These are phyloP conservation scores for Tyrannus savana DNA, from an alignment of 2,113 vertebrate genomes.

Conservation along the genomic window DNA sequence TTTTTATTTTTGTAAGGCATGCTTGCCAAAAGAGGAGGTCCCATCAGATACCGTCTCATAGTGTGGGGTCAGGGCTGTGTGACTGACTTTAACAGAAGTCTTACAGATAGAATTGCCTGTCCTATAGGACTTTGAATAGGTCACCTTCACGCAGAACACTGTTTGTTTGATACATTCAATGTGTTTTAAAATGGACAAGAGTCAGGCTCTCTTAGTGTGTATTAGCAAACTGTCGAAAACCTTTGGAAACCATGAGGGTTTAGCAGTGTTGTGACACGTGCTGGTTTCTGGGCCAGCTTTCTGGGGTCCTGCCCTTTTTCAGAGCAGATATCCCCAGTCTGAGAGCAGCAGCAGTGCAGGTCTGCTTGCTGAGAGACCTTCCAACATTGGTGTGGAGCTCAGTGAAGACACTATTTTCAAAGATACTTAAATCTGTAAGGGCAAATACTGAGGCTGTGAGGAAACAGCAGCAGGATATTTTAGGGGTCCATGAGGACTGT, in stretches of 20 bases:
- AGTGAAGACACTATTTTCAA: not conserved
- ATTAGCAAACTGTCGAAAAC: not conserved
- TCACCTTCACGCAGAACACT: not conserved
- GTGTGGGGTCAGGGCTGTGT: not conserved
- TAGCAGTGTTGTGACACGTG: not conserved
- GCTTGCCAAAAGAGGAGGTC: conserved; percentile 42
- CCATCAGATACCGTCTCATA: not conserved
- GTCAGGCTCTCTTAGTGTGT: not conserved
- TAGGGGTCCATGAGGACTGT: not conserved
- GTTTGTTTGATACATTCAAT: not conserved
- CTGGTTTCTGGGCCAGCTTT: not conserved
- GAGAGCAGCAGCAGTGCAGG: not conserved
- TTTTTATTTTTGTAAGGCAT: not conserved
- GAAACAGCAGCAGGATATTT: not conserved
- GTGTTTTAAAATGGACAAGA: not conserved
- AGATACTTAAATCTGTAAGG: not conserved
- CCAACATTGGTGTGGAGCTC: fast-evolving
- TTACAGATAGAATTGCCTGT: not conserved
- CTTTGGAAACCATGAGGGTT: not conserved
- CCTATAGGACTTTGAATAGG: not conserved
- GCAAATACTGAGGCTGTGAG: not conserved
- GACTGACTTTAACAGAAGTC: conserved; percentile 40
- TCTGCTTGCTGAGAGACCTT: not conserved
- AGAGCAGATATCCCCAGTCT: not conserved
- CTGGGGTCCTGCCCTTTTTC: not conserved